Evolutionary conservation across 2,888 invertebrate species (phyloP), one percentile per base, ranked within the genome.

Genomic region (Dicycla oo): DNA sequence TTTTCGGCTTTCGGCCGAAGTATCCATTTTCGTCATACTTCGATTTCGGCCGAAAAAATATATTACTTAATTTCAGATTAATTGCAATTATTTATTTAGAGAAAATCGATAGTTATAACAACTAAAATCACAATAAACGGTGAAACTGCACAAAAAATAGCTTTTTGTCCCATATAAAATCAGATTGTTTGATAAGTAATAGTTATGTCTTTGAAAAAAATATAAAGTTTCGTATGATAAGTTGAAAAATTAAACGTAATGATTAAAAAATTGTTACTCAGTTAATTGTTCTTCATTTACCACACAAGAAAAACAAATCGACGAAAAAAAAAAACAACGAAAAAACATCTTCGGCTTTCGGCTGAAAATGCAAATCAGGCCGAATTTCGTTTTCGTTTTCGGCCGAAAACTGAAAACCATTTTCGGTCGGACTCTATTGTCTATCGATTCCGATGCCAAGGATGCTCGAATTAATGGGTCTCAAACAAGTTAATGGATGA

Each of bases 361-460:
- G n/a, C 30, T n/a, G 10, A 15, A 30, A n/a, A 30, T 15, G 47
- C 15, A 47, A 62, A 10, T 30, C 10, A 15, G 30, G 20, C 30
- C 56, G 56, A 56, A 30, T 3, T 53, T 30, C 26, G 26, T 60
- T 3, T 53, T 30, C 26, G 26, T 60, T 60, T 47, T 47, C 20
- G 20, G 26, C 61, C 15, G 45, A 47, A 43, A 30, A 15, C 47
- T 0, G 13, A 13, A 20, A 30, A 11, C 18, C 0, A 34, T n/a
- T 54, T 62, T 30, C 6, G 6, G 51, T n/a, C 51, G 3, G 6
- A 51, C 51, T 51, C 62, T 61, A 68, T 69, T 70, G 45, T 73
- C 57, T 78, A 20, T 71, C 47, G 60, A 68, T 40, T 38, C 68
- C 58, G 78, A 75, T 72, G 72, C 64, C 86, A 86, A 84, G 84